These are phyloP conservation scores for Mirounga angustirostris DNA, from an alignment of 2,113 vertebrate genomes.

Conservation along the genomic window DNA sequence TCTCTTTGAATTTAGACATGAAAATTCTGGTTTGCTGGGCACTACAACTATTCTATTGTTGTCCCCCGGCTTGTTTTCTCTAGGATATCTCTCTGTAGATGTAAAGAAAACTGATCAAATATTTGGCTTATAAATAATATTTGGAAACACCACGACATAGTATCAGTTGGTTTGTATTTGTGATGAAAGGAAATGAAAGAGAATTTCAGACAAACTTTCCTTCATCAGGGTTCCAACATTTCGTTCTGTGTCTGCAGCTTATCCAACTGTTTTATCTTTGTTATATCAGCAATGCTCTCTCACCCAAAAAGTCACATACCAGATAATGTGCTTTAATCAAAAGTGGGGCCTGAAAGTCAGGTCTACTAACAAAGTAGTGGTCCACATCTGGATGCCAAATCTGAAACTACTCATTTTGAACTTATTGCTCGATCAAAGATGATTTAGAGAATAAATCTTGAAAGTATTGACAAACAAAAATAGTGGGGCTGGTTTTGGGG, in stretches of 20 bases:
- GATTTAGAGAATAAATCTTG: not conserved
- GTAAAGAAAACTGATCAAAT: constrained; percentile 79
- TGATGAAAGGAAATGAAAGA: constrained; percentile 73
- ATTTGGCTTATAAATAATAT: constrained; percentile 78
- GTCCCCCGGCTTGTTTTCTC: constrained; percentile 53
- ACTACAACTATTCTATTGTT: constrained; percentile 61
- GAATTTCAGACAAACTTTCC: constrained; percentile 67
- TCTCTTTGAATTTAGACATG: constrained; percentile 74
- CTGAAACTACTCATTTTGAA: constrained; percentile 19
- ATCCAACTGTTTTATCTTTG: constrained; percentile 59
- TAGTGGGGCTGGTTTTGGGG: not conserved
- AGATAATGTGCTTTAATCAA: constrained; percentile 58
- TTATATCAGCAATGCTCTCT: constrained; percentile 40
- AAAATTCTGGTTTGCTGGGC: constrained; percentile 63
- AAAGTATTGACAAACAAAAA: not conserved
- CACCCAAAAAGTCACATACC: not conserved
- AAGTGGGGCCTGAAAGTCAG: constrained; percentile 19
- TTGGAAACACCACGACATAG: constrained; percentile 58
- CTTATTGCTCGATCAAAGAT: not conserved
- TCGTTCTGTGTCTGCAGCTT: constrained; percentile 51
- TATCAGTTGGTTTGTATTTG: constrained; percentile 68
- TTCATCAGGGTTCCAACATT: constrained; percentile 56
- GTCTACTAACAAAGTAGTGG: not conserved
- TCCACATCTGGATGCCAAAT: not conserved
- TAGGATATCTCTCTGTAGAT: constrained; percentile 61